A percentile compares a stretch with the other conserved stretches of the same genome.
These are phyloP conservation scores for Hypselothyrea guttata DNA, from an alignment of 2,888 invertebrate genomes.

Conservation along the genomic window DNA sequence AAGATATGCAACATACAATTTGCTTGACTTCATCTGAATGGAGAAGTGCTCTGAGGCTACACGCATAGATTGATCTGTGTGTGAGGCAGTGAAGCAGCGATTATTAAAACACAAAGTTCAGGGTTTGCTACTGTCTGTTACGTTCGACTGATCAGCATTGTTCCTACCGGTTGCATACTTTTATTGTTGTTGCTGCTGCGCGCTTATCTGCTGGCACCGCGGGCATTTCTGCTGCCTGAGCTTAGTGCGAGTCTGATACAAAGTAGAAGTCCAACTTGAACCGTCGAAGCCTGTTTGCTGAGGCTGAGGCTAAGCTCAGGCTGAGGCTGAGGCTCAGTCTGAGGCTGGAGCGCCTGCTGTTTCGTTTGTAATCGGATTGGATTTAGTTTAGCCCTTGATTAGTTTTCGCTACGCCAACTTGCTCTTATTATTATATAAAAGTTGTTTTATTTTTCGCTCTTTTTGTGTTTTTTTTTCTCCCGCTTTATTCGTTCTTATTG, in stretches of 20 bases:
- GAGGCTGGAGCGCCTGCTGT: constrained; percentile 61
- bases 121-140: no score
- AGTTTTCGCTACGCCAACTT: constrained; percentile 76
- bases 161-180: no score
- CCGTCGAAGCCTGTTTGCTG: constrained; percentile 29
- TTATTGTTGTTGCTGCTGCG: constrained; percentile 39
- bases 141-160: no score
- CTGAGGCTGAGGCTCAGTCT: no score
- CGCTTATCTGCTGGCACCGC: constrained; percentile 62
- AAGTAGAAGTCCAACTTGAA: constrained; percentile 17
- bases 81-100: no score
- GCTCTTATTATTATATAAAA: constrained; percentile 74
- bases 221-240: constrained; percentile 39
- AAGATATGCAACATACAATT: no score
- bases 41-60: no score
- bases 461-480: constrained; percentile 13
- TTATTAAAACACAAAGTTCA: no score
- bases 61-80: no score
- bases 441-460: constrained; percentile 39
- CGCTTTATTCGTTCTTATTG: constrained; percentile 39
- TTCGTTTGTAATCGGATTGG: constrained; percentile 77
- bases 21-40: no score
- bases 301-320: background rate
- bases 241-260: constrained; percentile 16
- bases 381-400: constrained; percentile 82